A percentile compares a stretch with the other conserved stretches of the same genome.
Conservation (phyloP, 2,888 invertebrate genomes). For the Xanthorhoe designata region DNA sequence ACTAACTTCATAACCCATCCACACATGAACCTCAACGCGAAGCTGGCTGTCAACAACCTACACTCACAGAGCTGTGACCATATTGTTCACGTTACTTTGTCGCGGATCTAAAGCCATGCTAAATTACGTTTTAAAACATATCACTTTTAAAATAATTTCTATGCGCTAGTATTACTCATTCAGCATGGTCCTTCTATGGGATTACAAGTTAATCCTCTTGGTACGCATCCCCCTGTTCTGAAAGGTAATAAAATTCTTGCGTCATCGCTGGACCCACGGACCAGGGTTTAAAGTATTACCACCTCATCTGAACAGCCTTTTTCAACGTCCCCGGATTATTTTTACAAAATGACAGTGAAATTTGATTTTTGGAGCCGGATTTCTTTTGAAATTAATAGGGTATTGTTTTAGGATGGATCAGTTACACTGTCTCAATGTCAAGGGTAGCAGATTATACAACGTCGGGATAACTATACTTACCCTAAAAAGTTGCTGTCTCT, state of each 20-base stretch:
- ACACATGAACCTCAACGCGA: no score
- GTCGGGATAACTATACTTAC: no score
- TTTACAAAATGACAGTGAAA: constrained; percentile 50
- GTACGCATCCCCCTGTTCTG: constrained; percentile 62
- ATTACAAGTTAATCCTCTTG: constrained; percentile 84
- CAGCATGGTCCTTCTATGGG: constrained; percentile 63
- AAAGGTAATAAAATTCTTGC: constrained; percentile 78
- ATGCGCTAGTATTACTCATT: constrained; percentile 1
- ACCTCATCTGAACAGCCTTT: constrained; percentile 65
- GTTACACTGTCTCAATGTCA: neutral
- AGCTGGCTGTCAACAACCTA: no score
- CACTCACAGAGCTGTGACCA: no score
- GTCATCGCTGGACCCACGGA: constrained; percentile 67
- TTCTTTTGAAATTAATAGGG: constrained; percentile 22
- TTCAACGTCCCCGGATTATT: constrained; percentile 55
- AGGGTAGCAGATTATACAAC: no score
- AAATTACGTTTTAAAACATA: no score
- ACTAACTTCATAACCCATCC: no score
- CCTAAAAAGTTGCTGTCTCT: no score
- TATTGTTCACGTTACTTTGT: no score
- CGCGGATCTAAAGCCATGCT: no score
- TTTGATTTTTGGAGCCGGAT: constrained; percentile 41
- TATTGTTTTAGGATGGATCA: constrained; percentile 31
- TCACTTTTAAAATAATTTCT: neutral
- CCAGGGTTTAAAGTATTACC: constrained; percentile 65